phyloP scores from a whole-genome alignment of 2,888 invertebrate genomes.

The Mystacides longicornis region DNA sequence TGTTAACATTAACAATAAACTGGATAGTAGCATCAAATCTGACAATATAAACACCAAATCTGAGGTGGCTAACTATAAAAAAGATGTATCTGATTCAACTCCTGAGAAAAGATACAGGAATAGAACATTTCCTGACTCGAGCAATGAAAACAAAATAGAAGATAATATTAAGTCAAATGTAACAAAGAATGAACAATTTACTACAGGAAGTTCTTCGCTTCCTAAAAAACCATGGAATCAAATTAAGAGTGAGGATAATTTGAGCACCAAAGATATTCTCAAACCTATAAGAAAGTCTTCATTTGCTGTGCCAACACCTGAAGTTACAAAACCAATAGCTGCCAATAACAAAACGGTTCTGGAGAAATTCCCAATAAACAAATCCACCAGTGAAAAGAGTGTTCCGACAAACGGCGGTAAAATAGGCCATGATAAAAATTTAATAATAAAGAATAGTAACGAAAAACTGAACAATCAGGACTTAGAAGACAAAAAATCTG shows the following conservation, averaged over 20 bases:
- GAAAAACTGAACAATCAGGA: conserved; percentile 22
- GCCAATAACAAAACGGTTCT: conserved; percentile 8
- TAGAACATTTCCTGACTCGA: conserved; percentile 45
- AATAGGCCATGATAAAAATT: conserved; percentile 34
- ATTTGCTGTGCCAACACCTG: conserved; percentile 30
- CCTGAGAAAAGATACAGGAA: conserved; percentile 46
- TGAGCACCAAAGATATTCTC: conserved; percentile 31
- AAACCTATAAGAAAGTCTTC: conserved; percentile 32
- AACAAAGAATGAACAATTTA: conserved; percentile 39
- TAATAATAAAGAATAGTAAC: not conserved
- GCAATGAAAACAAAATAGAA: conserved; percentile 39
- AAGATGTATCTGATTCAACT: conserved; percentile 47
- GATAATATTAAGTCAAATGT: conserved; percentile 38
- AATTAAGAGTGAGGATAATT: conserved; percentile 34
- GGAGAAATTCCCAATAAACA: conserved; percentile 14
- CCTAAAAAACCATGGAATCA: conserved; percentile 38
- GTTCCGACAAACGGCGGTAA: not conserved
- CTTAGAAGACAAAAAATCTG: conserved; percentile 30
- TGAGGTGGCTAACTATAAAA: conserved; percentile 45
- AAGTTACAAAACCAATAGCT: conserved; percentile 27
- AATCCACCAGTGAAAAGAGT: conserved; percentile 4
- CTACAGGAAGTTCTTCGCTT: conserved; percentile 40
- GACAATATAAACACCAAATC: conserved; percentile 7
- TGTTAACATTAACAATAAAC: conserved; percentile 11
- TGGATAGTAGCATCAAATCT: conserved; percentile 10